Evolutionary conservation across 2,113 vertebrate species (phyloP).

Genomic region (Triplophysa tibetana): DNA sequence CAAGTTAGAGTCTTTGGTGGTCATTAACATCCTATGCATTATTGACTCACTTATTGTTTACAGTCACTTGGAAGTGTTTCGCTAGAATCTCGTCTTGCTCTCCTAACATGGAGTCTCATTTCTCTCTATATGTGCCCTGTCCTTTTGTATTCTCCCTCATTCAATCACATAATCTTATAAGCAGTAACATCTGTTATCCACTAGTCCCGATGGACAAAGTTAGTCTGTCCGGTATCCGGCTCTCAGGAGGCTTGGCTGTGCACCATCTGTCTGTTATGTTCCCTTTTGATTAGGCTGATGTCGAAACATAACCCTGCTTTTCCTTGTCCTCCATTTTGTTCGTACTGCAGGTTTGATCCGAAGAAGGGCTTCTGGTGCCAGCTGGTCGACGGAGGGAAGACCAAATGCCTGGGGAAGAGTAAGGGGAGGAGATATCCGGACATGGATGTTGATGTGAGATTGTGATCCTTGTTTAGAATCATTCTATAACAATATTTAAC

Average conservation of each 20-base stretch:
- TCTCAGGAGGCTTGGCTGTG: slow-evolving; percentile 48
- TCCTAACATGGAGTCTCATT: background rate
- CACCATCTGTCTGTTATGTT: slow-evolving; percentile 49
- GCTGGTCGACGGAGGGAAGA: slow-evolving; percentile 86
- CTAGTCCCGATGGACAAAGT: slow-evolving; percentile 46
- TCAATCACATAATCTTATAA: slow-evolving; percentile 54
- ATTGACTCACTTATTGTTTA: slow-evolving; percentile 22
- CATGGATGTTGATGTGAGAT: slow-evolving; percentile 85
- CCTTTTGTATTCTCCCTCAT: slow-evolving; percentile 18
- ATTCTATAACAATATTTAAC: no score
- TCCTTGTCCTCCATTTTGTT: slow-evolving; percentile 30
- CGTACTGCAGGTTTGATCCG: slow-evolving; percentile 79
- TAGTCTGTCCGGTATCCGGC: slow-evolving; percentile 48
- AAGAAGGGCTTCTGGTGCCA: slow-evolving; percentile 94
- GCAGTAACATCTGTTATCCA: slow-evolving; percentile 57
- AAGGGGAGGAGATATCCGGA: slow-evolving; percentile 88
- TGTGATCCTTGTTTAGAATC: background rate
- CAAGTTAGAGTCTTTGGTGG: slow-evolving; percentile 23
- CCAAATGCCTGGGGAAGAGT: slow-evolving; percentile 88
- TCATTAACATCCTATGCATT: slow-evolving; percentile 13
- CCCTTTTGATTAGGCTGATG: slow-evolving; percentile 47
- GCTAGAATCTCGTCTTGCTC: background rate
- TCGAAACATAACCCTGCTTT: slow-evolving; percentile 21
- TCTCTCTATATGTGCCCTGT: slow-evolving; percentile 8
- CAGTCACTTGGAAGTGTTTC: slow-evolving; percentile 34